Conservation (phyloP, 2,797 vertebrate genomes). For the Passerculus sandwichensis region DNA sequence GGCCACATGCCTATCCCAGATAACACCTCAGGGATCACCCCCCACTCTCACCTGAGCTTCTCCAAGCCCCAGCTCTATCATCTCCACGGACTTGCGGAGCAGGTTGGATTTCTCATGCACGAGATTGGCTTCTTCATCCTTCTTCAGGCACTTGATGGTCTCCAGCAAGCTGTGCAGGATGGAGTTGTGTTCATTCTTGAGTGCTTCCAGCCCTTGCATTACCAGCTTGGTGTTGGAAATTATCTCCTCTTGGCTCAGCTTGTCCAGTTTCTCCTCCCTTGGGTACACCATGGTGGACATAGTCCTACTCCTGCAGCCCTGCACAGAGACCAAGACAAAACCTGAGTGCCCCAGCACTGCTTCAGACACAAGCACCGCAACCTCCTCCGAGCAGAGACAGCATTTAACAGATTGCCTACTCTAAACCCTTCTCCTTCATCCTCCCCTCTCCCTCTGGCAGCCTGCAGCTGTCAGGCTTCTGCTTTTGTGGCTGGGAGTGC, state of each 20-base stretch:
- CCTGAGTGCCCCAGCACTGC: not conserved
- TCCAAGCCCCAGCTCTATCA: slow-evolving; percentile 96
- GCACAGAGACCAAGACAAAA: not conserved
- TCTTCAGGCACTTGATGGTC: slow-evolving; percentile 98
- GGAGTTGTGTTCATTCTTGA: slow-evolving; percentile 97
- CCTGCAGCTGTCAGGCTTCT: not conserved
- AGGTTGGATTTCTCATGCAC: slow-evolving; percentile 96
- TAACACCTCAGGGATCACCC: not conserved
- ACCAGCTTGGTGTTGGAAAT: slow-evolving; percentile 97
- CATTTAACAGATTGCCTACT: not conserved
- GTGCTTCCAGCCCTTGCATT: slow-evolving; percentile 95
- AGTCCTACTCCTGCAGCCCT: slow-evolving; percentile 35
- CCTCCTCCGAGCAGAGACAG: not conserved
- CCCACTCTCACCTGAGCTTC: slow-evolving; percentile 90
- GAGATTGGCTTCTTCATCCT: slow-evolving; percentile 95
- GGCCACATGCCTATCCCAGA: not conserved
- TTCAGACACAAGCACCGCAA: not conserved
- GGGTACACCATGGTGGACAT: slow-evolving; percentile 94
- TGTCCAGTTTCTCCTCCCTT: slow-evolving; percentile 92
- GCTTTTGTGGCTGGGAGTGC: not conserved
- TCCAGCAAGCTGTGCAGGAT: slow-evolving; percentile 97
- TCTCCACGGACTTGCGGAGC: slow-evolving; percentile 95
- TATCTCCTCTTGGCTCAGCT: slow-evolving; percentile 98
- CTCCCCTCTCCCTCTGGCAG: not conserved
- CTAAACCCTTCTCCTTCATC: not conserved